Conservation (phyloP, 2,113 vertebrate species). For the Catagonus wagneri region DNA sequence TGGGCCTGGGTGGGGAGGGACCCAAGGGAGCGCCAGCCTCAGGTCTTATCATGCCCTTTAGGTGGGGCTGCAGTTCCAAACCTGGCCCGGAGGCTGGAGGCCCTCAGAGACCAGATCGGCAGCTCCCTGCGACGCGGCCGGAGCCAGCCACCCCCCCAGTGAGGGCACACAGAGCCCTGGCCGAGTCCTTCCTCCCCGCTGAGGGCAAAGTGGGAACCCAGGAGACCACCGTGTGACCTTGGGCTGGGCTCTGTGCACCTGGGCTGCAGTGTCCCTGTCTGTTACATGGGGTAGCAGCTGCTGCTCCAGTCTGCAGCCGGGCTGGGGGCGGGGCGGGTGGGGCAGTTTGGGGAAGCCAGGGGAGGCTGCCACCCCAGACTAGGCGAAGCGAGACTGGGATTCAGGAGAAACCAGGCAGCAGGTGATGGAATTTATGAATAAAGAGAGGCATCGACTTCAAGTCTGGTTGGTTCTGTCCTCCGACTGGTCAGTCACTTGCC, state of each 20-base stretch:
- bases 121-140: constrained; percentile 29
- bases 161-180: not conserved
- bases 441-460: not conserved
- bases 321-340: not conserved
- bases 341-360: not conserved
- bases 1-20: not conserved
- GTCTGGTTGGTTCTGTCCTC: not conserved
- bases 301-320: not conserved
- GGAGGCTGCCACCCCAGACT: not conserved
- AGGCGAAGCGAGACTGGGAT: not conserved
- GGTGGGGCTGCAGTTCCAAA: not conserved
- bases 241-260: not conserved
- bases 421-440: not conserved
- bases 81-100: constrained; percentile 69
- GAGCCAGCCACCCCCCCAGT: not conserved
- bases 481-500: not conserved
- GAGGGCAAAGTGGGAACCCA: not conserved
- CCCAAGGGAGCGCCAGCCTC: not conserved
- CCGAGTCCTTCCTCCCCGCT: not conserved
- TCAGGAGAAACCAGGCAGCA: not conserved
- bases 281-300: not conserved
- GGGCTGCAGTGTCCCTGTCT: not conserved
- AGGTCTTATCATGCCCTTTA: not conserved
- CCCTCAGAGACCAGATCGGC: constrained; percentile 81
- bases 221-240: not conserved